Percentiles rank a stretch among this genome's conserved stretches.
phyloP scores from a whole-genome alignment of 2,113 vertebrate genomes.

The Emberiza fucata region DNA sequence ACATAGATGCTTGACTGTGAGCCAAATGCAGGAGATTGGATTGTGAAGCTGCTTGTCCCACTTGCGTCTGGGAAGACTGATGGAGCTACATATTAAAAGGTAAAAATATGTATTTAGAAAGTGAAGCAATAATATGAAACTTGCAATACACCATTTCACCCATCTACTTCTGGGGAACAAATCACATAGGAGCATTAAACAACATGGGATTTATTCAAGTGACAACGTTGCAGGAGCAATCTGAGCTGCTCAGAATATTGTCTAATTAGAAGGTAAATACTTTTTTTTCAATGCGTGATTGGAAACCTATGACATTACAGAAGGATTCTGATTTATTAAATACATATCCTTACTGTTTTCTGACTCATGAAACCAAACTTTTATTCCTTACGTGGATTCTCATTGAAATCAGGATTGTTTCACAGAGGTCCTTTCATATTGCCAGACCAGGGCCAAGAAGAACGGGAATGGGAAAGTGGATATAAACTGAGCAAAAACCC shows the following conservation, averaged over 20 bases:
- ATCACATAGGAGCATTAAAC: neutral
- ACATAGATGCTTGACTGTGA: conserved; percentile 90
- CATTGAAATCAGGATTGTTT: neutral
- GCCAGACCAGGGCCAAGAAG: neutral
- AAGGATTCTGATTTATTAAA: neutral
- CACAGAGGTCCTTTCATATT: neutral
- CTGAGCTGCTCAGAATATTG: neutral
- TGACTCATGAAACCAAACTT: neutral
- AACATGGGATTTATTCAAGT: neutral
- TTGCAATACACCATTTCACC: neutral
- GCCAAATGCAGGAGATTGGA: conserved; percentile 92
- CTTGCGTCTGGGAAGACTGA: conserved; percentile 85
- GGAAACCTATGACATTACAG: neutral
- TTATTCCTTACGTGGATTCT: neutral
- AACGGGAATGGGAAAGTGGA: neutral
- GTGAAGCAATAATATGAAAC: conserved; percentile 4
- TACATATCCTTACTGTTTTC: conserved; percentile 20
- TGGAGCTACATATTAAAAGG: conserved; percentile 80
- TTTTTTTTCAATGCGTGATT: neutral
- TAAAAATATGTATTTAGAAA: conserved; percentile 66
- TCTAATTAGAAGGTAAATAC: neutral
- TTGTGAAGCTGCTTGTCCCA: conserved; percentile 85
- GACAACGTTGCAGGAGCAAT: neutral
- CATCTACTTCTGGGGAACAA: neutral
- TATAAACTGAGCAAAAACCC: neutral